phyloP scores from a whole-genome alignment of 2,888 invertebrate species.

The Lagria hirta region DNA sequence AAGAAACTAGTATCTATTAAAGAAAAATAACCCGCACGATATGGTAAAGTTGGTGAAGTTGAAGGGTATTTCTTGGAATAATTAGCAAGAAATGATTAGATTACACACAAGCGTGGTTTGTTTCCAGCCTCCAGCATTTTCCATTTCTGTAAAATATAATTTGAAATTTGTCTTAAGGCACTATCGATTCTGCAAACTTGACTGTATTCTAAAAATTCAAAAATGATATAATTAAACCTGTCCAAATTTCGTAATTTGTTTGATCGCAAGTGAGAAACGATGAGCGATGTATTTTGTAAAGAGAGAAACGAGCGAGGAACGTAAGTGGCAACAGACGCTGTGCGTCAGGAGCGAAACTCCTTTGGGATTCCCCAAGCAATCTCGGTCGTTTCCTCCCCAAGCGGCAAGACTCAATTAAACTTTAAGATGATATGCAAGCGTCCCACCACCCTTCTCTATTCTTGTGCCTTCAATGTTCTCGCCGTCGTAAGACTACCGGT shows the following conservation, averaged over 20 bases:
- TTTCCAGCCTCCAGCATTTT: constrained; percentile 36
- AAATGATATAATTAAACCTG: background rate
- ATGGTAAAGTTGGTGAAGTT: too few species aligned
- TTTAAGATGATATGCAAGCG: constrained; percentile 66
- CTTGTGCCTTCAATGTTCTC: constrained; percentile 26
- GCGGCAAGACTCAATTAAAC: constrained; percentile 69
- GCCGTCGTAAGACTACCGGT: constrained; percentile 32
- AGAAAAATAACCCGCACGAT: too few species aligned
- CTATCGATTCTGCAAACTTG: too few species aligned
- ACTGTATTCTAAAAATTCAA: too few species aligned
- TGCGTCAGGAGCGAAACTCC: constrained; percentile 47
- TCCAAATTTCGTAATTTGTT: constrained; percentile 13
- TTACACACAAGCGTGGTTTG: constrained; percentile 38
- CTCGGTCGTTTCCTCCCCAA: constrained; percentile 53
- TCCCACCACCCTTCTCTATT: constrained; percentile 40
- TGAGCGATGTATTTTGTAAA: constrained; percentile 36
- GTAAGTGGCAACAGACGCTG: constrained; percentile 40
- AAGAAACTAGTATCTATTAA: too few species aligned
- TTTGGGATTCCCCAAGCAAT: constrained; percentile 54
- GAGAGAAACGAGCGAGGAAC: constrained; percentile 33
- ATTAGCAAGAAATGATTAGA: constrained; percentile 43
- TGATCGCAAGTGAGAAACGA: constrained; percentile 26
- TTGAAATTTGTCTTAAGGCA: too few species aligned
- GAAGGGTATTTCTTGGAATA: too few species aligned
- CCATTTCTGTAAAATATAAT: constrained; percentile 41